Evolutionary conservation across 2,113 vertebrate species (phyloP).

Genomic region (Chrysemys picta): DNA sequence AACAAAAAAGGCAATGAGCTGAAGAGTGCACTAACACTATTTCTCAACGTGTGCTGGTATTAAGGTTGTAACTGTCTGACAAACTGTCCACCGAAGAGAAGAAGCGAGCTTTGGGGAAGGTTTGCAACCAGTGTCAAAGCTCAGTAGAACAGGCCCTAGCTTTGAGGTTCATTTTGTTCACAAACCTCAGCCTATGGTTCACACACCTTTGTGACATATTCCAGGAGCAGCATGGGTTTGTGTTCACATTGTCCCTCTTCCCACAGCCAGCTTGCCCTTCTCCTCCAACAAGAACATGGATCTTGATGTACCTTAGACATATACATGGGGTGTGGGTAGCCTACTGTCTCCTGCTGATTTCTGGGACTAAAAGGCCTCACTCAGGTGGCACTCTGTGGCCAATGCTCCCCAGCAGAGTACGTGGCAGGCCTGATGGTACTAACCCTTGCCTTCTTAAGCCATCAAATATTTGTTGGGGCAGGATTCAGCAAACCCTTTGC

Average conservation of each 20-base stretch:
- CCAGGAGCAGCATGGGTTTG: not conserved
- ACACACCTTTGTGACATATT: not conserved
- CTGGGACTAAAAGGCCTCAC: not conserved
- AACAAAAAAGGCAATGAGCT: not conserved
- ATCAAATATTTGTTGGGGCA: not conserved
- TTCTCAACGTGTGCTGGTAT: fast-evolving
- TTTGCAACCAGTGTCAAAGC: not conserved
- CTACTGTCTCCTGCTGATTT: not conserved
- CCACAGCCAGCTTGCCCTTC: not conserved
- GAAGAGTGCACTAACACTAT: fast-evolving
- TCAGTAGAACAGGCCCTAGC: not conserved
- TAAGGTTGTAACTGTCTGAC: not conserved
- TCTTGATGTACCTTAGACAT: not conserved
- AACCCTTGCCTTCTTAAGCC: not conserved
- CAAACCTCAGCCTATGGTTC: not conserved
- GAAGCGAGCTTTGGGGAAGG: not conserved
- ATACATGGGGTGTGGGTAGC: not conserved
- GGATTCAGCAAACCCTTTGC: not conserved
- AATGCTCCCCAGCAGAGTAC: not conserved
- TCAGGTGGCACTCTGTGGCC: not conserved
- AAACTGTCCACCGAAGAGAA: not conserved
- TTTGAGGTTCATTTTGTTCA: not conserved
- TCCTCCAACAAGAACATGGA: not conserved
- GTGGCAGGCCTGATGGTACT: not conserved
- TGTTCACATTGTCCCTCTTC: not conserved